Base-by-base conservation (phyloP, 2,888 invertebrate species). In the Calliphora vomitoria region DNA sequence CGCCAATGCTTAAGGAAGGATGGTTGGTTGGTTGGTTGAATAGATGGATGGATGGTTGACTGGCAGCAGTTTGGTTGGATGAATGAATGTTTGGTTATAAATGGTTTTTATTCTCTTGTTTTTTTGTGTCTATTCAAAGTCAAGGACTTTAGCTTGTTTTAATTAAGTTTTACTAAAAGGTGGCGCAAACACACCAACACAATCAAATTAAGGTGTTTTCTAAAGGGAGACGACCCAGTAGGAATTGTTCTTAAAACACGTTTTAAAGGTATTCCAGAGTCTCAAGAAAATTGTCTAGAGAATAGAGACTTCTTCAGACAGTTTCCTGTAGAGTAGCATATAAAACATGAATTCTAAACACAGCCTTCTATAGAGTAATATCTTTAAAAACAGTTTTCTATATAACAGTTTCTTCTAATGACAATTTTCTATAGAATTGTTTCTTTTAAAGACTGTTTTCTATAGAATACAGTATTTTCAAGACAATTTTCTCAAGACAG, bases 61-160 rank as follows among this genome's bases (percentile, higher is more conserved):
- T 47, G 58, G 20, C n/a, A 38, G 13, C 10, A 69, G 58, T n/a
- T 35, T 50, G 55, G 35, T 13, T 18, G 62, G 8, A 44, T 11
- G 62, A 64, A 84, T 53, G 75, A 78, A 78, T 71, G 74, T 68
- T 66, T 82, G 82, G 15, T 75, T 75, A 58, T 74, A 58, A 75
- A 75, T 66, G 47, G 47, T 74, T 75, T 81, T 47, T 72, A 80
- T 74, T 81, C 78, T 58, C 44, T 35, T 20, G 44, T 69, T 31
- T 13, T 8, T 62, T 31, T 62, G 58, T 78, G 10, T 75, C 80
- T 25, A 80, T 85, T 75, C 81, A 85, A 85, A 88, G 87, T 88
- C 88, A 88, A 88, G 87, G 85, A 87, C 87, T 87, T 83, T 64
- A 58, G 82, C 64, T 82, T 50, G 80, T 80, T 87, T 88, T 87